Percentiles rank a stretch among this genome's conserved stretches.
Evolutionary conservation across 2,888 invertebrate species (phyloP).

Genomic region (Brachypterus glaber): DNA sequence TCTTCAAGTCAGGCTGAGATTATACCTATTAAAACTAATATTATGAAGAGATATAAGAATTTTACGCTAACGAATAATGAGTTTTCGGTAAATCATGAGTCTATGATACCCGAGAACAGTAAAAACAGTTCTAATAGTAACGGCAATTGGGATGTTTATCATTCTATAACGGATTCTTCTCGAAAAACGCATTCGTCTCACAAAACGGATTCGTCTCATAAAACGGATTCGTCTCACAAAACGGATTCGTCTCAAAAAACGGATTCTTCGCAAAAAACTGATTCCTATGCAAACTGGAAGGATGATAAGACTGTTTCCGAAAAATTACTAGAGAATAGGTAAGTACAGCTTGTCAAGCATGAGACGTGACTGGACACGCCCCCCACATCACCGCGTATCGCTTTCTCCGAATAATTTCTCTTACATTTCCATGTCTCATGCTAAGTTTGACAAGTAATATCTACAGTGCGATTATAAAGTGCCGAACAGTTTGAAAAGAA

Average conservation of each 20-base stretch:
- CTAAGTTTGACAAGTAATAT: too few relatives aligned
- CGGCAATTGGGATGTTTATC: not conserved
- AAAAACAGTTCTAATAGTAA: not conserved
- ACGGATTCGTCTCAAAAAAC: conserved; percentile 10
- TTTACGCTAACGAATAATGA: conserved; percentile 18
- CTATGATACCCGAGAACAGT: not conserved
- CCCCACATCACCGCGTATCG: too few relatives aligned
- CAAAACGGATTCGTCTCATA: conserved; percentile 8
- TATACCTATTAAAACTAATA: conserved; percentile 13
- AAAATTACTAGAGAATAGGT: conserved; percentile 33
- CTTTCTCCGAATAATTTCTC: too few relatives aligned
- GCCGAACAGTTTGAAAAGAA: too few relatives aligned
- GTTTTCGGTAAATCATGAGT: conserved; percentile 9
- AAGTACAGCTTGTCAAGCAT: too few relatives aligned
- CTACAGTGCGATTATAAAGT: too few relatives aligned
- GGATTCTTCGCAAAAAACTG: conserved; percentile 14
- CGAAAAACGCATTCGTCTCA: not conserved
- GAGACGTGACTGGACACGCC: too few relatives aligned
- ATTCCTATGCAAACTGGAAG: conserved; percentile 38
- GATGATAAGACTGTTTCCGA: conserved; percentile 43
- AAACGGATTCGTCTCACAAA: conserved; percentile 12
- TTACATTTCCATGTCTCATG: too few relatives aligned
- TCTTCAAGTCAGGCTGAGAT: conserved; percentile 9
- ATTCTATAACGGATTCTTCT: not conserved
- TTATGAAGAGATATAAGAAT: too few relatives aligned